Conservation (phyloP, 2,797 vertebrate species). For the Phaenicophaeus curvirostris region DNA sequence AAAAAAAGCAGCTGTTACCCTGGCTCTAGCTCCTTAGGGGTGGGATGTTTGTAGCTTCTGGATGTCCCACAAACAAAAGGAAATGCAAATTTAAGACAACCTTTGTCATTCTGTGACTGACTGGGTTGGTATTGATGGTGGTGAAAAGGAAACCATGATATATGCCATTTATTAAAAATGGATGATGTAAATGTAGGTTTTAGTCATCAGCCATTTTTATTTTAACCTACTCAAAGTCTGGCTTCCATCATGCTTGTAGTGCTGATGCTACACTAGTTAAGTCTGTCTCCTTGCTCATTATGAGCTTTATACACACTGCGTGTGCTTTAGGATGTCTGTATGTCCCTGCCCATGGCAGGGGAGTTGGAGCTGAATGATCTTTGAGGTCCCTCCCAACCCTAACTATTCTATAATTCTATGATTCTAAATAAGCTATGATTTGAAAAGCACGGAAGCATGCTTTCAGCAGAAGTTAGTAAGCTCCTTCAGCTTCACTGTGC, state of each 20-base stretch:
- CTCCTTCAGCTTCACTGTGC: not conserved
- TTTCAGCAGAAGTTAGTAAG: not conserved
- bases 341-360: too few species aligned
- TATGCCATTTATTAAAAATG: not conserved
- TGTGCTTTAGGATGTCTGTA: not conserved
- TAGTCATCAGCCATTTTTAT: not conserved
- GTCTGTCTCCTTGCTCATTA: not conserved
- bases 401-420: too few species aligned
- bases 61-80: not conserved
- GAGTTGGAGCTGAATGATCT: too few species aligned
- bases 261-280: not conserved
- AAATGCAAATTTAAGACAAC: not conserved
- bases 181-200: not conserved
- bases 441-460: not conserved
- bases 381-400: too few species aligned
- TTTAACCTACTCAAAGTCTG: not conserved
- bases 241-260: not conserved
- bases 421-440: not conserved
- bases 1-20: not conserved
- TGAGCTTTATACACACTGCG: not conserved
- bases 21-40: fast-evolving
- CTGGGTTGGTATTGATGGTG: not conserved
- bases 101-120: not conserved
- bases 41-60: not conserved
- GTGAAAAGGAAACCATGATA: not conserved